phyloP scores from a whole-genome alignment of 2,888 invertebrate species.

The Glomeris marginata region DNA sequence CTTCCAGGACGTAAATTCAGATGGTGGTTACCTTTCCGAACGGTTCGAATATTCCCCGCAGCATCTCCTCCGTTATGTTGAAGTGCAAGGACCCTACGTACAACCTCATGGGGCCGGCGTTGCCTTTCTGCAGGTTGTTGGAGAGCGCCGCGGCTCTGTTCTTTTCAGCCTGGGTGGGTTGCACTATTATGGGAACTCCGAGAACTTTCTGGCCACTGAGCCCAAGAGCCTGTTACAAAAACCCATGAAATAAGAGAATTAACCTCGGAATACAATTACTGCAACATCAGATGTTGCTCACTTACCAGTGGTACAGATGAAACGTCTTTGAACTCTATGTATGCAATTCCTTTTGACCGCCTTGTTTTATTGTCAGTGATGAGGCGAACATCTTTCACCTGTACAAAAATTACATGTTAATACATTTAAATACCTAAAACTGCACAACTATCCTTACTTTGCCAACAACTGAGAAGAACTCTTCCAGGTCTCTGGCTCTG shows the following conservation, averaged over 20 bases:
- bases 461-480: conserved; percentile 97
- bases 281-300: conserved; percentile 18
- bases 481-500: conserved; percentile 84
- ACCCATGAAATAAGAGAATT: background rate
- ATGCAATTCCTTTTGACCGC: conserved; percentile 98
- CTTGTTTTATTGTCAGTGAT: conserved; percentile 98
- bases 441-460: conserved; percentile 48
- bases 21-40: conserved; percentile 57
- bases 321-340: conserved; percentile 96
- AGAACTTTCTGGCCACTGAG: conserved; percentile 88
- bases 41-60: conserved; percentile 94
- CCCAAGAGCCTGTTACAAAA: conserved; percentile 59
- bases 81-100: conserved; percentile 97
- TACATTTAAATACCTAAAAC: background rate
- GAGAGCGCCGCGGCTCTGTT: conserved; percentile 41
- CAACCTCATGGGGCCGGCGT: conserved; percentile 86
- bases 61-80: conserved; percentile 98
- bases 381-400: conserved; percentile 81
- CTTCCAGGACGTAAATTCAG: background rate
- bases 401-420: conserved; percentile 11
- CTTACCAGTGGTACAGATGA: conserved; percentile 88
- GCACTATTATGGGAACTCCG: conserved; percentile 93
- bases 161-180: conserved; percentile 84
- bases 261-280: conserved; percentile 1
- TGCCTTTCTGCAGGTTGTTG: conserved; percentile 61